Evolutionary conservation across 2,888 invertebrate species (phyloP), one percentile per base, ranked within the genome.

Genomic region (Parnassius orleans): DNA sequence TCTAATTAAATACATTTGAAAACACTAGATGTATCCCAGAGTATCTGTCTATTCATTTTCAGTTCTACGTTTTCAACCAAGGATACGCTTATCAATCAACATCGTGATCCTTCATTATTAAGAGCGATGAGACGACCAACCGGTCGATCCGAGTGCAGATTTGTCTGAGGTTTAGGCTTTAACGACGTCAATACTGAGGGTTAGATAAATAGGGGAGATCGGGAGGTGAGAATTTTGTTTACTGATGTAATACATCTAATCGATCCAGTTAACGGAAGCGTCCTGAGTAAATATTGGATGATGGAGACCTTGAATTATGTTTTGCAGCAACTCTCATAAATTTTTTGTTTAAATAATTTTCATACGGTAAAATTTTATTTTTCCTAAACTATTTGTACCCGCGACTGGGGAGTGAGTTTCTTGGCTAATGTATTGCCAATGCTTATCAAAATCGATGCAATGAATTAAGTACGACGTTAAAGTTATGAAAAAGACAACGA

Each of bases 71-170:
- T 64, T 48, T 14, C 74, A 71, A 75, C 33, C 76, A 76, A 81
- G 84, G 87, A 84, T 82, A 76, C 73, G 82, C 85, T 88, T 90
- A 90, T 90, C 90, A 86, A 90, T 90, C 90, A 87, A 83, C 80
- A 88, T 87, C 87, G 83, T 83, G 87, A 88, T 88, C 88, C 88
- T 85, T 86, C 84, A 85, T 89, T 88, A 90, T 90, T 85, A 90
- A 88, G 90, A 90, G 84, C 84, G 90, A 90, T 89, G 86, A 84
- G 66, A 69, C 67, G 73, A 75, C 73, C 65, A 64, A 66, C 68
- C 67, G 74, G 73, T 76, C 76, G 75, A 72, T 74, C 75, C 74
- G 72, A 71, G 76, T 81, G 83, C 84, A 83, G 87, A 89, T 90
- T 87, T 86, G 86, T 88, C 87, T 82, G 83, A 84, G 85, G 83